Percentiles rank a stretch among this genome's conserved stretches.
phyloP scores from a whole-genome alignment of 2,888 invertebrate genomes.

The Tuta absoluta region DNA sequence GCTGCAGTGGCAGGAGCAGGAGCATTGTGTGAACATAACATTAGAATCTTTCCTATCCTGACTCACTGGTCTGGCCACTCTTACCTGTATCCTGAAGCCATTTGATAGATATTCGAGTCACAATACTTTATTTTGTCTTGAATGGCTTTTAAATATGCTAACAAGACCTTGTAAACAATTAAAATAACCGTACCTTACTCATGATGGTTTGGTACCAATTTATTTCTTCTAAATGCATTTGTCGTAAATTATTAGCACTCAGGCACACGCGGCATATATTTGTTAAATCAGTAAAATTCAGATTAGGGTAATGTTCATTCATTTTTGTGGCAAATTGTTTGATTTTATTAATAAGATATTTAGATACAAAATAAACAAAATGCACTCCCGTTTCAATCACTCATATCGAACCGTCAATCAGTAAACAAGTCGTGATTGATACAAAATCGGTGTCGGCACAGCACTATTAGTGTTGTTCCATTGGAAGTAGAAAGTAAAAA shows the following conservation, averaged over 20 bases:
- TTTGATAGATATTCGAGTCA: too few species aligned
- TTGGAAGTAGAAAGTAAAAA: too few species aligned
- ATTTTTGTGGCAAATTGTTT: slow-evolving; percentile 28
- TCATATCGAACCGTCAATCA: background rate
- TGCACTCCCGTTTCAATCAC: too few species aligned
- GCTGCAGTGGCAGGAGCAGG: too few species aligned
- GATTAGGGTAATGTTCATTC: slow-evolving; percentile 38
- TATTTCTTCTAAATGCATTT: slow-evolving; percentile 47
- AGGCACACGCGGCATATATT: slow-evolving; percentile 53
- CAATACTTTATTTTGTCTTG: too few species aligned
- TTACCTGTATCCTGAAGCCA: too few species aligned
- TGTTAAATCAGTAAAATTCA: slow-evolving; percentile 30
- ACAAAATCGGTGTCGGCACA: background rate
- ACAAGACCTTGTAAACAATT: slow-evolving; percentile 12
- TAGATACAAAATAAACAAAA: too few species aligned
- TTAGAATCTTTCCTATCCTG: too few species aligned
- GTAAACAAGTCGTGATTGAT: background rate
- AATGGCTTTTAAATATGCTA: background rate
- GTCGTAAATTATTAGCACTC: slow-evolving; percentile 39
- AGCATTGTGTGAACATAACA: too few species aligned
- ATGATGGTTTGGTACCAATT: slow-evolving; percentile 44
- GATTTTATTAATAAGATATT: too few species aligned
- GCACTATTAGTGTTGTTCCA: background rate
- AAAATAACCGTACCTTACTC: slow-evolving; percentile 43
- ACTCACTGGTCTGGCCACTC: too few species aligned